phyloP scores from a whole-genome alignment of 2,888 invertebrate genomes.

The Agrochola macilenta region DNA sequence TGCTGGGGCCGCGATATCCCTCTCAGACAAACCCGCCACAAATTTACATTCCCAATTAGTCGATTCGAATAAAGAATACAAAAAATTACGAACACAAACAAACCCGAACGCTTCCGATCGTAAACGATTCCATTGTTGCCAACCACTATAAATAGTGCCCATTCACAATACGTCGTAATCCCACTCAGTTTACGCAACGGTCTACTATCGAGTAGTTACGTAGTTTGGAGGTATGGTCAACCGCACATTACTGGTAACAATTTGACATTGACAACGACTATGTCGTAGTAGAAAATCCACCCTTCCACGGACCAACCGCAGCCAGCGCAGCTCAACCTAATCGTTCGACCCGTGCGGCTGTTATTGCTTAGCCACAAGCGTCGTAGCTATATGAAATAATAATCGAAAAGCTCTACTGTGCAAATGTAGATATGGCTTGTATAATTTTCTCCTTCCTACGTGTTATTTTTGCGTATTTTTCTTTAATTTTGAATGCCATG shows the following conservation, averaged over 20 bases:
- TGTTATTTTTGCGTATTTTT: slow-evolving; percentile 17
- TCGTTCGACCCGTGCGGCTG: too few species aligned
- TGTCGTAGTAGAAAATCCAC: not conserved
- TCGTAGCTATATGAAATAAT: not conserved
- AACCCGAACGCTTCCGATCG: slow-evolving; percentile 20
- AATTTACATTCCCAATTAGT: not conserved
- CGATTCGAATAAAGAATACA: slow-evolving; percentile 24
- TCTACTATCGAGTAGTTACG: slow-evolving; percentile 7
- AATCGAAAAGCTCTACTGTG: not conserved
- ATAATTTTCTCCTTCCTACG: too few species aligned
- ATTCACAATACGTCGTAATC: slow-evolving; percentile 38
- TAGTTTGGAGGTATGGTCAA: slow-evolving; percentile 6
- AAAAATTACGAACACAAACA: not conserved
- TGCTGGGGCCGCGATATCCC: too few species aligned
- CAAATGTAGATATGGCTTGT: not conserved
- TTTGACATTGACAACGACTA: not conserved
- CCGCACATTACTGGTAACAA: not conserved
- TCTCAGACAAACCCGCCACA: too few species aligned
- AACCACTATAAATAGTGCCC: slow-evolving; percentile 37
- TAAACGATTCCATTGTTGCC: slow-evolving; percentile 52
- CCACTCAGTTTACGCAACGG: slow-evolving; percentile 38
- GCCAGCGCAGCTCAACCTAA: too few species aligned
- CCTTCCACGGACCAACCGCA: too few species aligned
- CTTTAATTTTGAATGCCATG: slow-evolving; percentile 2
- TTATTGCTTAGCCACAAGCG: too few species aligned